These are phyloP conservation scores for Berghia stephanieae DNA, from an alignment of 1,140 invertebrate species.

Conservation along the genomic window DNA sequence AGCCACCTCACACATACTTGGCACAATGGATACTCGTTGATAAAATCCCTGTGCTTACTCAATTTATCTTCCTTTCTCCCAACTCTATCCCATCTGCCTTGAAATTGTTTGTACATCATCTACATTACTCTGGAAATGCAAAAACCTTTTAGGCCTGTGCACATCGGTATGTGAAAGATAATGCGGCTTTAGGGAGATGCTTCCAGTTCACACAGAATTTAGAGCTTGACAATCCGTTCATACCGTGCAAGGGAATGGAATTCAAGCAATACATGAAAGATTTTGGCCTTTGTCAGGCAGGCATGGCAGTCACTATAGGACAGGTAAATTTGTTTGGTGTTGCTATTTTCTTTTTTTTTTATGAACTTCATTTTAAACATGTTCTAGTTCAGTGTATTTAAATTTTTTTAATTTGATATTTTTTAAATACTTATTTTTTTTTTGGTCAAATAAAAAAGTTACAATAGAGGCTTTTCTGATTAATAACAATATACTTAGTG, in stretches of 20 bases:
- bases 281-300: constrained; percentile 87
- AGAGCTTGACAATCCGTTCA: constrained; percentile 61
- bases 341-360: not conserved
- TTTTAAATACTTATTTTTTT: not conserved
- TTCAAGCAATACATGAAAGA: constrained; percentile 36
- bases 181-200: constrained; percentile 88
- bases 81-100: no score
- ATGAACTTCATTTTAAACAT: not conserved
- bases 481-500: no score
- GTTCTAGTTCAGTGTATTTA: not conserved
- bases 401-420: not conserved
- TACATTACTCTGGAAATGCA: no score
- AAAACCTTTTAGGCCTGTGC: constrained; percentile 89
- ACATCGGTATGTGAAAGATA: constrained; percentile 83
- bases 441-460: no score
- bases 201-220: constrained; percentile 85
- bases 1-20: no score
- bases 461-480: no score
- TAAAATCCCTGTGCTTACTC: not conserved
- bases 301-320: constrained; percentile 77
- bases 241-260: constrained; percentile 16
- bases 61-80: not conserved
- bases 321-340: constrained; percentile 37
- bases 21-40: not conserved
- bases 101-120: no score